Evolutionary conservation across 2,888 invertebrate genomes (phyloP).

Genomic region (Diadegma fenestrale): DNA sequence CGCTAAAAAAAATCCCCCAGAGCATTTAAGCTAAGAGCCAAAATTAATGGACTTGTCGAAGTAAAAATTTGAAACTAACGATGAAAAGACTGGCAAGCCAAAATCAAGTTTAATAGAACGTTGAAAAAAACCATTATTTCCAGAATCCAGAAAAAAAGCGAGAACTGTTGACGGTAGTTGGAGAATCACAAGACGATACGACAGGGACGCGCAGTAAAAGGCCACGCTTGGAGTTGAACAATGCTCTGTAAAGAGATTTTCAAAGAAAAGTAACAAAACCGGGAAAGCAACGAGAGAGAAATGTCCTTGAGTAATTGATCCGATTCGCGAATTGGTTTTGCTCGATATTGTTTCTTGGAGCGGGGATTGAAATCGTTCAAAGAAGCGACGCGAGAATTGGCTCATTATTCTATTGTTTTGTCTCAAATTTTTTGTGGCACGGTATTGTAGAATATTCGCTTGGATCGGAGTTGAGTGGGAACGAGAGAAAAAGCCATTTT

Average conservation of each 20-base stretch:
- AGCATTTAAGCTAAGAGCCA: background rate
- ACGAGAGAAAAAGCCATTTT: background rate
- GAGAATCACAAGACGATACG: conserved; percentile 86
- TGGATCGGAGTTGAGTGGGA: conserved; percentile 1
- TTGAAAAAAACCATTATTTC: conserved; percentile 70
- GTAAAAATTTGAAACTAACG: background rate
- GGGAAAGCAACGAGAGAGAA: conserved; percentile 40
- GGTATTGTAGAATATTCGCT: conserved; percentile 11
- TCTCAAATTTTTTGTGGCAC: background rate
- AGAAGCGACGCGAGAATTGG: conserved; percentile 6
- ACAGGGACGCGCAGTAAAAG: conserved; percentile 87
- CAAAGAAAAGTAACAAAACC: conserved; percentile 49
- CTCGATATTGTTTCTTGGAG: conserved; percentile 26
- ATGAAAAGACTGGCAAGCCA: background rate
- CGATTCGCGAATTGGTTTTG: conserved; percentile 27
- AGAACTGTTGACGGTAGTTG: conserved; percentile 85
- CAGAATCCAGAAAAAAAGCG: conserved; percentile 88
- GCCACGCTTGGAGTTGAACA: conserved; percentile 86
- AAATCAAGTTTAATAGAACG: background rate
- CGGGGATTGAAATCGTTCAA: background rate
- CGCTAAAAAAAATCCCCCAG: background rate
- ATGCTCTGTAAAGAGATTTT: conserved; percentile 74
- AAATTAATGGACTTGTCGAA: background rate
- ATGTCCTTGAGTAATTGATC: conserved; percentile 1
- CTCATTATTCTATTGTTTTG: conserved; percentile 9